These are phyloP conservation scores for Phoenoteleia sp. DNA, from an alignment of 2,888 invertebrate species.

Conservation along the genomic window DNA sequence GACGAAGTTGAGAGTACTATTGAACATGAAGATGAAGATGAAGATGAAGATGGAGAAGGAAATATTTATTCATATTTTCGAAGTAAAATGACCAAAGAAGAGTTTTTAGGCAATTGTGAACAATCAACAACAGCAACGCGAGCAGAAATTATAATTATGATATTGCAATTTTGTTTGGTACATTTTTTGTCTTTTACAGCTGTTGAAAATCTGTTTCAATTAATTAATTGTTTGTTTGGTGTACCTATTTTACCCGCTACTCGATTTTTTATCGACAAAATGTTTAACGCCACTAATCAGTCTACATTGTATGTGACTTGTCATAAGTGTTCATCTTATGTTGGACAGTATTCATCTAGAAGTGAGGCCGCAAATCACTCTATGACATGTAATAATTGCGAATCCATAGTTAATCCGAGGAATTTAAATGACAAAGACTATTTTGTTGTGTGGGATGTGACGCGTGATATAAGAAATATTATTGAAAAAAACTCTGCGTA, in stretches of 20 bases:
- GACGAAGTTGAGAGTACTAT: background rate
- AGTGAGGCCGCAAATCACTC: too few species aligned
- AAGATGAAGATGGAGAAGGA: background rate
- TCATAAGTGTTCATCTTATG: background rate
- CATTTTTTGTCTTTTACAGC: background rate
- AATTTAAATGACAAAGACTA: too few species aligned
- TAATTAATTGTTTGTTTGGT: background rate
- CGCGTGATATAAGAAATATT: conserved; percentile 10
- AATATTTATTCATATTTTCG: background rate
- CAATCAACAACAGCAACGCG: background rate
- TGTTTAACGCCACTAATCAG: background rate
- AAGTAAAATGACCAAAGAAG: too few species aligned
- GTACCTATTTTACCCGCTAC: background rate
- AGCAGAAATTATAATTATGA: background rate
- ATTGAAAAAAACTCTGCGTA: conserved; percentile 31
- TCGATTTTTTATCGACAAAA: background rate
- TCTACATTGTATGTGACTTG: background rate
- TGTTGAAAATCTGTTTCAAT: too few species aligned
- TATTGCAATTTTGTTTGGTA: background rate
- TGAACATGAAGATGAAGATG: too few species aligned
- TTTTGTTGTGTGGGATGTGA: conserved; percentile 15
- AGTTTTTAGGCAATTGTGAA: background rate
- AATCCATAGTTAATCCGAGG: background rate
- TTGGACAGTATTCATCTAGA: background rate
- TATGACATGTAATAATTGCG: conserved; percentile 9